These are phyloP conservation scores for Oconnorella tubifera DNA, from an alignment of 2,888 invertebrate species.

Conservation along the genomic window DNA sequence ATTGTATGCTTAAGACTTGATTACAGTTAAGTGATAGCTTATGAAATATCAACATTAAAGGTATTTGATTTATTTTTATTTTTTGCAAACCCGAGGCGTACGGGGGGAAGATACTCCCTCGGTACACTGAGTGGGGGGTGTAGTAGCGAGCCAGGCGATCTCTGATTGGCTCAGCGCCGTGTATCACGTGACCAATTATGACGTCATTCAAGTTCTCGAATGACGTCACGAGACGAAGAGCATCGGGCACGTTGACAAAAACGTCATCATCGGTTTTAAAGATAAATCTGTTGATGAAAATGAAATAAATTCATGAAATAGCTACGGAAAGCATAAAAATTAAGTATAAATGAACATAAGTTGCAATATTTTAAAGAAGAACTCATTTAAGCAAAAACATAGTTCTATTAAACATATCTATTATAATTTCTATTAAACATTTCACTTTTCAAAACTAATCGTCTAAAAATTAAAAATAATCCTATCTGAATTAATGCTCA, in stretches of 20 bases:
- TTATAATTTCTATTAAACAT: too few relatives aligned
- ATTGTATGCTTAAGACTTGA: background rate
- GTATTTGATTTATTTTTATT: background rate
- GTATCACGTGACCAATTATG: conserved; percentile 9
- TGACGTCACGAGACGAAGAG: background rate
- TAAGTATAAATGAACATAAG: too few relatives aligned
- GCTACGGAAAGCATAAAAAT: too few relatives aligned
- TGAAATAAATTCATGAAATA: too few relatives aligned
- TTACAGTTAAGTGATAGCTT: too few relatives aligned
- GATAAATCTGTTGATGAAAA: background rate
- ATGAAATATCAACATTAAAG: too few relatives aligned
- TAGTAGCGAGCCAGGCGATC: conserved; percentile 5
- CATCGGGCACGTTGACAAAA: background rate
- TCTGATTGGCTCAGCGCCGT: conserved; percentile 7
- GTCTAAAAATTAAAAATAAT: too few relatives aligned
- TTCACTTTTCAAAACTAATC: too few relatives aligned
- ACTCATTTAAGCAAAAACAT: too few relatives aligned
- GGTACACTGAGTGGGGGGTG: conserved; percentile 7
- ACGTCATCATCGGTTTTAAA: conserved; percentile 14
- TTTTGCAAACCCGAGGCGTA: conserved; percentile 9
- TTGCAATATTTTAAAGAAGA: too few relatives aligned
- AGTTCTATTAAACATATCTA: too few relatives aligned
- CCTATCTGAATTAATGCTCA: too few relatives aligned
- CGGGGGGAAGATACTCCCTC: background rate
- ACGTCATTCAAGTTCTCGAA: background rate